Conservation (phyloP, 30 jellyfish, hydroid and myxozoan species). For the Pseudorhiza aurosa region DNA sequence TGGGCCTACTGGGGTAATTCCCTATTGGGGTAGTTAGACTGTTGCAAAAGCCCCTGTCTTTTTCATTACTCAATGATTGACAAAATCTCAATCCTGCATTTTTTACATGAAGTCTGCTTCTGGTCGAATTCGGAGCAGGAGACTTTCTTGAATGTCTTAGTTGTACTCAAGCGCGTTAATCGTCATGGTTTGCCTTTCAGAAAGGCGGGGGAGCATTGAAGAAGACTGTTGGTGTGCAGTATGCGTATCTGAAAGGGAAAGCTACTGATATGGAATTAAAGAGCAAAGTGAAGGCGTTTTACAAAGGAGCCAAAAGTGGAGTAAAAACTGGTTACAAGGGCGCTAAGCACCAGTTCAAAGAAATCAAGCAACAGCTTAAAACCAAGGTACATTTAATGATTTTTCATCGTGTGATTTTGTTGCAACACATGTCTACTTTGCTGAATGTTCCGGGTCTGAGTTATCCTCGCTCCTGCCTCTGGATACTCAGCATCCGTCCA, state of each 20-base stretch:
- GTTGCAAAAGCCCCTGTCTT: too few species aligned
- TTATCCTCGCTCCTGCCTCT: neutral
- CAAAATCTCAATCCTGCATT: too few species aligned
- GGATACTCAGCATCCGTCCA: neutral
- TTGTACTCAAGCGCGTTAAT: too few species aligned
- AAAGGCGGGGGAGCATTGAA: conserved; percentile 94
- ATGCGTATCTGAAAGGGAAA: conserved; percentile 73
- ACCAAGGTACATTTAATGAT: conserved; percentile 27
- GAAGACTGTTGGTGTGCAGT: conserved; percentile 77
- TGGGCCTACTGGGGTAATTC: too few species aligned
- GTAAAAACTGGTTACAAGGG: conserved; percentile 65
- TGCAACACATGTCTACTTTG: neutral
- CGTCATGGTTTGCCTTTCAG: too few species aligned
- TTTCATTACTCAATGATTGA: too few species aligned
- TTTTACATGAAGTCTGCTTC: too few species aligned
- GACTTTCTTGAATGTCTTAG: too few species aligned
- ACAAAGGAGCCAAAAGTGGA: conserved; percentile 71
- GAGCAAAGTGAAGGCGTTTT: conserved; percentile 54
- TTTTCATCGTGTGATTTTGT: neutral
- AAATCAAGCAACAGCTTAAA: conserved; percentile 50
- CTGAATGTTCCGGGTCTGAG: neutral
- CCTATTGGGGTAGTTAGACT: too few species aligned
- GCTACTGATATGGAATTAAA: conserved; percentile 72
- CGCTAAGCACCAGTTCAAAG: conserved; percentile 53
- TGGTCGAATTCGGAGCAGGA: too few species aligned